Evolutionary conservation across 2,888 invertebrate species (phyloP), one percentile per base, ranked within the genome.

Genomic region (Trissoscelio sp.): DNA sequence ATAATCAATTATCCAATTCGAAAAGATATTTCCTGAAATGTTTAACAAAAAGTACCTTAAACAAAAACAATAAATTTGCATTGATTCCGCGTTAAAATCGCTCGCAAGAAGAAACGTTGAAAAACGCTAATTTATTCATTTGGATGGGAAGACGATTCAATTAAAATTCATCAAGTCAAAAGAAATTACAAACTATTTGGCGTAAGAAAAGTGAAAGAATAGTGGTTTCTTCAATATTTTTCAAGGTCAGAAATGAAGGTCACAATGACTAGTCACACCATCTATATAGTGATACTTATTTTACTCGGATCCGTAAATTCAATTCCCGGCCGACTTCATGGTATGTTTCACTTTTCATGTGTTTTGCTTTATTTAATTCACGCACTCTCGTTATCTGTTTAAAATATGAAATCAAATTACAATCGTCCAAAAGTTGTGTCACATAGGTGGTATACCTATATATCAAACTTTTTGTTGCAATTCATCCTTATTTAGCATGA

Each of bases 231-330:
- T 64, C 28, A 24, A 58, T 64, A 51, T 70, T 42, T 75, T 80
- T 81, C 81, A 81, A 81, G 81, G 81, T 53, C 75, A 53, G 53
- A 62, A 46, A 78, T 81, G 78, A 81, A 78, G 81, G 81, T 81
- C 73, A 78, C 64, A 39, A 64, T 64, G 64, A 72, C 73, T 55
- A 48, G 58, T 77, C 73, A 62, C 77, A 67, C 81, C 69, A 69
- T 81, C 69, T 78, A 64, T 64, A 53, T 74, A 51, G 60, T 78
- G 62, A 51, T 81, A 58, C 37, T 81, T 44, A 74, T 73, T 69
- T 73, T 77, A 48, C 34, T 81, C 22, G 72, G 67, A 57, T 67
- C 75, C 11, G 81, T 48, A 14, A 60, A 81, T 57, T 73, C 78
- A 14, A 78, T 78, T 48, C 78, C 81, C 20, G 81, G 81, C 18